Percentiles rank a stretch among this genome's conserved stretches.
Evolutionary conservation across 2,797 vertebrate genomes (phyloP).

Genomic region (Rhynchonycteris naso): DNA sequence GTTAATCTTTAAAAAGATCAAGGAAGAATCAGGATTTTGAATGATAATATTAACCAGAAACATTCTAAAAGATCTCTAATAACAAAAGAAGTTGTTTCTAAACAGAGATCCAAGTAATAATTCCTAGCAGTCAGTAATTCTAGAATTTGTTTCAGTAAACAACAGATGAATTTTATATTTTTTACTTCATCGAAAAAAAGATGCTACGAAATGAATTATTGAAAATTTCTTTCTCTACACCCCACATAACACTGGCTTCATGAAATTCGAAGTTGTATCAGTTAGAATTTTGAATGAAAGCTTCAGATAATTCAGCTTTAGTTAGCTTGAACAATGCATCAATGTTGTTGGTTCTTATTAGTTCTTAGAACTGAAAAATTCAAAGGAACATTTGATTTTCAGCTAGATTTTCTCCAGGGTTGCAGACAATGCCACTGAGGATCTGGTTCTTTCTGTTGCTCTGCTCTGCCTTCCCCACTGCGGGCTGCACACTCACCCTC

Average conservation of each 20-base stretch:
- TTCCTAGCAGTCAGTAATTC: background rate
- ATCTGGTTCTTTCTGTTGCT: background rate
- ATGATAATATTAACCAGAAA: background rate
- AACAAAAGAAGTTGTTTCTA: slow-evolving; percentile 7
- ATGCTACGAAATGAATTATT: background rate
- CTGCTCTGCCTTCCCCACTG: background rate
- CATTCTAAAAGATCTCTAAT: background rate
- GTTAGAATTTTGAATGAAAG: background rate
- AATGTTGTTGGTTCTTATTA: background rate
- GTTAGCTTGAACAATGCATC: background rate
- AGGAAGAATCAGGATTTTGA: background rate
- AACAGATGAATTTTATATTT: background rate
- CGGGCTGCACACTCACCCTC: background rate
- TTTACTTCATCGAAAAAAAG: background rate
- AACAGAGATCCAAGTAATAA: background rate
- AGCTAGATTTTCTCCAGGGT: background rate
- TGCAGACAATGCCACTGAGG: background rate
- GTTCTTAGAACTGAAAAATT: background rate
- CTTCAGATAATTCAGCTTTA: background rate
- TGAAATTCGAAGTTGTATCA: slow-evolving; percentile 17
- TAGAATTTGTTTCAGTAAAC: background rate
- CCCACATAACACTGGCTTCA: background rate
- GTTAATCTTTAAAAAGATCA: slow-evolving; percentile 13
- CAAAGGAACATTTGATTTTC: background rate
- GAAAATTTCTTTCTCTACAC: background rate